phyloP scores from a whole-genome alignment of 2,797 vertebrate species.

The Sebastes taczanowskii region DNA sequence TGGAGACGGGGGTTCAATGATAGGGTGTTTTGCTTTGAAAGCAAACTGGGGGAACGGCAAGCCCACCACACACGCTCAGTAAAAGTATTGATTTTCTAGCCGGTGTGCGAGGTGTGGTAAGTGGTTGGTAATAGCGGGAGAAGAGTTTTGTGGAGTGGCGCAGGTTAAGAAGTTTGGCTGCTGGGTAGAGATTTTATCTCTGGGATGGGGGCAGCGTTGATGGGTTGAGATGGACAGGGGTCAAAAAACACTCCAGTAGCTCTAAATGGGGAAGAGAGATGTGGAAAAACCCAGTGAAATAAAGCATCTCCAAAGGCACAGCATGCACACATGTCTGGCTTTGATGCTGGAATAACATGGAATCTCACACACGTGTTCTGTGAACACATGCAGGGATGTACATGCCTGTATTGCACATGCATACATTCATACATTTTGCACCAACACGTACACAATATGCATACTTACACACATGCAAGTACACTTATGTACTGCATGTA shows the following conservation, averaged over 20 bases:
- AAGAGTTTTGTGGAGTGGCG: slow-evolving; percentile 66
- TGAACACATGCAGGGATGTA: background rate
- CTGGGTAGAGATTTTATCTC: slow-evolving; percentile 61
- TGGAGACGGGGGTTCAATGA: slow-evolving; percentile 41
- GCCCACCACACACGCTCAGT: slow-evolving; percentile 5
- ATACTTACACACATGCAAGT: slow-evolving; percentile 3
- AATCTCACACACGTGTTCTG: background rate
- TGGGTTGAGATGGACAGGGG: slow-evolving; percentile 58
- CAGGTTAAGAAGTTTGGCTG: slow-evolving; percentile 71
- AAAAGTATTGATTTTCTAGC: slow-evolving; percentile 65
- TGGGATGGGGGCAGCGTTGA: slow-evolving; percentile 50
- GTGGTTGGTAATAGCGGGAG: slow-evolving; percentile 67
- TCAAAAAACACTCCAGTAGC: slow-evolving; percentile 55
- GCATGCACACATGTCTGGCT: background rate
- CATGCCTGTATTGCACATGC: background rate
- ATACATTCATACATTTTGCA: slow-evolving; percentile 26
- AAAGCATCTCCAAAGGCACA: slow-evolving; percentile 10
- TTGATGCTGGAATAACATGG: background rate
- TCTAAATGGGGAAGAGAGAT: slow-evolving; percentile 41
- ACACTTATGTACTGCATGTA: background rate
- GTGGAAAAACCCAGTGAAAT: slow-evolving; percentile 37
- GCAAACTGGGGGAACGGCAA: slow-evolving; percentile 19
- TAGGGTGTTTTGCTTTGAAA: slow-evolving; percentile 66
- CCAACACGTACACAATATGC: slow-evolving; percentile 12
- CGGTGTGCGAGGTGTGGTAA: slow-evolving; percentile 62